Conservation (phyloP, 2,797 vertebrate genomes). For the Argya squamiceps region DNA sequence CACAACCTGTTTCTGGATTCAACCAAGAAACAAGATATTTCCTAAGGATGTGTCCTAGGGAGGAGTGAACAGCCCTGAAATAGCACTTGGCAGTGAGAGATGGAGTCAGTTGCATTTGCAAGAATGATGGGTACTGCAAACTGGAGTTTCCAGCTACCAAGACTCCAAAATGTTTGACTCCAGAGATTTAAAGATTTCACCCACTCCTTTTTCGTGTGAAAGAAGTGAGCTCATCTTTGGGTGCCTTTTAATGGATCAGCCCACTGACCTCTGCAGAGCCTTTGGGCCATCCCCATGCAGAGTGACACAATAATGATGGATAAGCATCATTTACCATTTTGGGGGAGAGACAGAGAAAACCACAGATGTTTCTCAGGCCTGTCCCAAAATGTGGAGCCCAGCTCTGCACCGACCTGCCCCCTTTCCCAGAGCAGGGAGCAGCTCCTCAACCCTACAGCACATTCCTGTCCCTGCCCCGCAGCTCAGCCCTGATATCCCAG, state of each 20-base stretch:
- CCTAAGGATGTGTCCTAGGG: not conserved
- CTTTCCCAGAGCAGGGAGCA: constrained; percentile 7
- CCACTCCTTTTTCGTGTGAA: not conserved
- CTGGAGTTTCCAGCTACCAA: not conserved
- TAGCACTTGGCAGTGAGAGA: not conserved
- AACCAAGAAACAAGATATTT: not conserved
- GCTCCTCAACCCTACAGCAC: not conserved
- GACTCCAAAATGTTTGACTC: not conserved
- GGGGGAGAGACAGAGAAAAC: not conserved
- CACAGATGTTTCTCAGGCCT: not conserved
- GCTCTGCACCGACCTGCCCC: constrained; percentile 20
- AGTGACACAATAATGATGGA: constrained; percentile 61
- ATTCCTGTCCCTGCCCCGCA: constrained; percentile 43
- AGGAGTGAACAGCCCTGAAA: not conserved
- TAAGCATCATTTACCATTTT: constrained; percentile 43
- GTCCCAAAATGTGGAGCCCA: not conserved
- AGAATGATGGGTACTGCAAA: not conserved
- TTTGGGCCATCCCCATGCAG: not conserved
- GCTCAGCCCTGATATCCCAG: not conserved
- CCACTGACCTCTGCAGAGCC: not conserved
- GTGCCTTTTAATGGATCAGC: not conserved
- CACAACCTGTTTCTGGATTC: not conserved
- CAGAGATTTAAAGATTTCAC: not conserved
- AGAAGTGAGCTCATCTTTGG: not conserved
- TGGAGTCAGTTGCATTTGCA: not conserved